Conservation (phyloP, 1,140 invertebrate genomes). For the Drosophila neocordata region DNA sequence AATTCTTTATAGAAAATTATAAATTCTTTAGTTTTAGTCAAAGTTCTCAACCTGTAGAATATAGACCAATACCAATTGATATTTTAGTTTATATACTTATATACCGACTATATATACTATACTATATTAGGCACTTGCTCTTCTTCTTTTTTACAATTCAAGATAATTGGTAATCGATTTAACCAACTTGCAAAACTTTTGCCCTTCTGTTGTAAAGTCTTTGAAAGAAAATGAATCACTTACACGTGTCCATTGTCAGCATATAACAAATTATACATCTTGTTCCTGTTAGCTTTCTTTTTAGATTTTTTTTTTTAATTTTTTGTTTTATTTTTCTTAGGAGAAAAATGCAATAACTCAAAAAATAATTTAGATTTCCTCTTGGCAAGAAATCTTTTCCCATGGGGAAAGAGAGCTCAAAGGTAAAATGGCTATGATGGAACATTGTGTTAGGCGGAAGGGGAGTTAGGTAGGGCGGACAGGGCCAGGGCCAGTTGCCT, state of each 20-base stretch:
- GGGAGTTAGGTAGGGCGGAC: neutral
- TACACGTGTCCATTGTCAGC: constrained; percentile 66
- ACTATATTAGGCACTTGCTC: too few relatives aligned
- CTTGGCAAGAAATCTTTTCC: constrained; percentile 4
- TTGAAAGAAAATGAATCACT: constrained; percentile 59
- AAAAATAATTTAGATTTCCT: constrained; percentile 77
- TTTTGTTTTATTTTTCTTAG: neutral
- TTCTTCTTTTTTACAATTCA: too few relatives aligned
- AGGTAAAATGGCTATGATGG: neutral
- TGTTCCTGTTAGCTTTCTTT: neutral
- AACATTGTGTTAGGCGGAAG: neutral
- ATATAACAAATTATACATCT: constrained; percentile 57
- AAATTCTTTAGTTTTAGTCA: too few relatives aligned
- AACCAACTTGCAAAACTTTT: too few relatives aligned
- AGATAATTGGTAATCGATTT: too few relatives aligned
- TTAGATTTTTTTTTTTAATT: too few relatives aligned
- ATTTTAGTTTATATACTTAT: too few relatives aligned
- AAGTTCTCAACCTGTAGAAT: too few relatives aligned
- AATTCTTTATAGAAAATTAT: too few relatives aligned
- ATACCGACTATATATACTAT: too few relatives aligned
- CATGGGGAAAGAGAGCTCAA: neutral
- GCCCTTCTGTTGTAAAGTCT: too few relatives aligned
- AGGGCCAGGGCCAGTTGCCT: constrained; percentile 29
- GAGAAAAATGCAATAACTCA: constrained; percentile 69
- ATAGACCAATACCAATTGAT: too few relatives aligned